Conservation (phyloP, 2,797 vertebrate species). For the Pterois miles region DNA sequence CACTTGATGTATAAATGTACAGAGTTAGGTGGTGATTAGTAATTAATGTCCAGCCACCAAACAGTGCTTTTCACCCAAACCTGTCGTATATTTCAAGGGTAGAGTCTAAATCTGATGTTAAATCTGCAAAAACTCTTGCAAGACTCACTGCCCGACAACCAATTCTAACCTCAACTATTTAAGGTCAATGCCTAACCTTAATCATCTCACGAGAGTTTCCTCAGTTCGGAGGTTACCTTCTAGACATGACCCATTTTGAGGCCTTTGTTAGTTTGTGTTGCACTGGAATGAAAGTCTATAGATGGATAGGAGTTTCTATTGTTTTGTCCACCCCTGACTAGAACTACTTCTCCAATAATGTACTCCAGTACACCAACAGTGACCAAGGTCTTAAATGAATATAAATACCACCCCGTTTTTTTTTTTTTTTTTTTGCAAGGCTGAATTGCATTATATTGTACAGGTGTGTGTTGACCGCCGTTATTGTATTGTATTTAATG, state of each 20-base stretch:
- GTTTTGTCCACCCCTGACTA: neutral
- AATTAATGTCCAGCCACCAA: neutral
- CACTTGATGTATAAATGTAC: conserved; percentile 4
- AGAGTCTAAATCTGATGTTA: neutral
- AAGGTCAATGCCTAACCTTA: too few relatives aligned
- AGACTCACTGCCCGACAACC: too few relatives aligned
- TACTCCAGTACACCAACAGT: neutral
- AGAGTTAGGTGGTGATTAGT: conserved; percentile 29
- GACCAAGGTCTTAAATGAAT: neutral
- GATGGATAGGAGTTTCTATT: neutral
- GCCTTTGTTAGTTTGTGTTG: neutral
- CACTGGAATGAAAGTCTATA: neutral
- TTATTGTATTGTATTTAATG: neutral
- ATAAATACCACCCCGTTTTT: too few relatives aligned
- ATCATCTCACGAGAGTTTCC: too few relatives aligned
- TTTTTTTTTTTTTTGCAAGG: neutral
- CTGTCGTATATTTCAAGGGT: neutral
- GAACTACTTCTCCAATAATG: neutral
- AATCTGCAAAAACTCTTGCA: too few relatives aligned
- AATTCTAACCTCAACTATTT: too few relatives aligned
- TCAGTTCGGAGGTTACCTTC: too few relatives aligned
- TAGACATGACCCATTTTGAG: neutral
- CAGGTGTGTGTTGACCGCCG: too few relatives aligned
- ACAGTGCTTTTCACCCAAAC: neutral
- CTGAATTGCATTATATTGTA: neutral